Conservation (phyloP, 2,797 vertebrate species). For the Scolopax bukidnonensis region DNA sequence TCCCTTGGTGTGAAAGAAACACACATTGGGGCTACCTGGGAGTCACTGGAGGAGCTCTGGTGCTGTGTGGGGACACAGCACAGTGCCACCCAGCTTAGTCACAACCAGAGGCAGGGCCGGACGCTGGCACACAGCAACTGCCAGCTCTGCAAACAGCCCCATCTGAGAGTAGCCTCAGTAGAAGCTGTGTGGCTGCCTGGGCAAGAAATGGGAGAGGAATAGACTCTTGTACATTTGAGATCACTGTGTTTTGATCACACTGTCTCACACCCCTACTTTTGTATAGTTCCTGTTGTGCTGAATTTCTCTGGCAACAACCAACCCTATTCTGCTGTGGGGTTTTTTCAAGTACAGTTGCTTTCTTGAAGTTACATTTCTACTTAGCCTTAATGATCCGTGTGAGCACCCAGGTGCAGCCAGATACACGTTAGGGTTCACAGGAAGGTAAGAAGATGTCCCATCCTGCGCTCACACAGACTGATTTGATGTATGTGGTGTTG, state of each 20-base stretch:
- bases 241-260: not conserved
- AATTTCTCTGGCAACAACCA: not conserved
- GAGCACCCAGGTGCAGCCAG: not conserved
- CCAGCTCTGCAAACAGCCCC: not conserved
- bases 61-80: not conserved
- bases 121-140: fast-evolving
- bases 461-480: fast-evolving
- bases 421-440: fast-evolving
- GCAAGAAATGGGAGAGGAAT: not conserved
- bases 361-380: not conserved
- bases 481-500: fast-evolving
- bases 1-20: not conserved
- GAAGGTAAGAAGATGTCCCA: too few species aligned
- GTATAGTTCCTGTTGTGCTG: not conserved
- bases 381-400: not conserved
- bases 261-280: not conserved
- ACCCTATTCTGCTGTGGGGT: fast-evolving
- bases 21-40: not conserved
- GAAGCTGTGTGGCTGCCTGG: not conserved
- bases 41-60: fast-evolving
- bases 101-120: not conserved
- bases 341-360: not conserved
- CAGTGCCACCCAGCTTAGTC: not conserved
- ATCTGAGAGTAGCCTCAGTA: not conserved
- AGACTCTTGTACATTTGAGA: not conserved